Evolutionary conservation across 2,797 vertebrate genomes (phyloP).

Genomic region (Benthosema pterotum): DNA sequence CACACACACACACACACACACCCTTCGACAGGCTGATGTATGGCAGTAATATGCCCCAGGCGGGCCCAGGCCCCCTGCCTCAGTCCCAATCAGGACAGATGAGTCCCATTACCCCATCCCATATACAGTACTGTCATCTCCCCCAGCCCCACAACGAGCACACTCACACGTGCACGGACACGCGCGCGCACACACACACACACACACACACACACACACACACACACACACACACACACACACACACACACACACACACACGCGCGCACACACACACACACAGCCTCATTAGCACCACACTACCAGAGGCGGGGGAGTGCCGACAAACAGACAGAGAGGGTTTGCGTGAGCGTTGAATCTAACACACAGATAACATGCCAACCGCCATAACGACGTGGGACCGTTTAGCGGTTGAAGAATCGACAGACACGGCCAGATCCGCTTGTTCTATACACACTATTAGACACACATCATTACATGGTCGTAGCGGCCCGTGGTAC

Average conservation of each 20-base stretch:
- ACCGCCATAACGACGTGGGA: conserved; percentile 31
- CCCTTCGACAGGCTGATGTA: conserved; percentile 83
- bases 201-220: conserved; percentile 42
- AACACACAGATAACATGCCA: conserved; percentile 69
- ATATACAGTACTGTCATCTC: conserved; percentile 78
- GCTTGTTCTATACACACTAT: conserved; percentile 47
- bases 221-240: conserved; percentile 37
- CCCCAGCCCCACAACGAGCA: conserved; percentile 40
- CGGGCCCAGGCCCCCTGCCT: conserved; percentile 71
- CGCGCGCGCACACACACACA: conserved; percentile 25
- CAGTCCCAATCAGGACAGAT: conserved; percentile 82
- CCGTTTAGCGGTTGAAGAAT: conserved; percentile 65
- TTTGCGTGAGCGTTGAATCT: conserved; percentile 62
- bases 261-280: conserved; percentile 15
- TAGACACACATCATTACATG: conserved; percentile 63
- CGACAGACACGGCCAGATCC: conserved; percentile 41
- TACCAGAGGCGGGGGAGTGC: conserved; percentile 60
- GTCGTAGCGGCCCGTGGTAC: conserved; percentile 63
- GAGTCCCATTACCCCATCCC: conserved; percentile 80
- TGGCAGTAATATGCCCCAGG: conserved; percentile 85
- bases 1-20: conserved; percentile 49
- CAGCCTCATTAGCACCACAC: conserved; percentile 69
- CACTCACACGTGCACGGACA: conserved; percentile 29
- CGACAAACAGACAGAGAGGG: conserved; percentile 60
- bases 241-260: conserved; percentile 45